Evolutionary conservation across 2,888 invertebrate genomes (phyloP), one percentile per base, ranked within the genome.

Genomic region (Drosophila setosimentum): DNA sequence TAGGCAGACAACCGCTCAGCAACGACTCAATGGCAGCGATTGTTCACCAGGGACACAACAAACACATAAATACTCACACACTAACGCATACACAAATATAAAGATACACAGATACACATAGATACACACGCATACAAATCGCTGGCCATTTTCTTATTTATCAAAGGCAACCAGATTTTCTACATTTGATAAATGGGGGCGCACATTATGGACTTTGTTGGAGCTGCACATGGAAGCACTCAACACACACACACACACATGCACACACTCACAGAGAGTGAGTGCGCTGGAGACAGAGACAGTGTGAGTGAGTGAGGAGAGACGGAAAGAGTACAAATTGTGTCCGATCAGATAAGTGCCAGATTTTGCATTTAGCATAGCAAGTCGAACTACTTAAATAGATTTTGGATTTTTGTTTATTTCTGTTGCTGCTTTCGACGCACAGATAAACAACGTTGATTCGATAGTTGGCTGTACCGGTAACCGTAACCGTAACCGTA

Each of bases 141-240:
- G 73, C 68, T 82, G 78, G 72, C 83, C 77, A 88, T 84, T 86
- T 86, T 86, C 77, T 83, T 83, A 83, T 80, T 80, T 80, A 83
- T 88, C 78, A 83, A 86, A 80, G 73, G 58, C 80, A 78, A 72
- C 63, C 65, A 83, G 83, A 86, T 84, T 83, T 78, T 73, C 81
- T 59, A 80, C 76, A 73, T 78, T 87, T 87, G 83, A 85, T 88
- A 86, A 88, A 86, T 87, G 86, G 78, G 85, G 78, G 75, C 62
- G 67, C 71, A 73, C 76, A 72, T 75, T 77, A 80, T 78, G 80
- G 77, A 64, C 72, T 84, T 82, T 67, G 67, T 64, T 68, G 65
- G 68, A 64, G 64, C 51, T 35, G 40, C 59, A 60, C 32, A 49
- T 13, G 37, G 21, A 21, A 65, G 29, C 27, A 30, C 45, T 30